Conservation (phyloP, 2,113 vertebrate species). For the Erpornis zantholeuca region DNA sequence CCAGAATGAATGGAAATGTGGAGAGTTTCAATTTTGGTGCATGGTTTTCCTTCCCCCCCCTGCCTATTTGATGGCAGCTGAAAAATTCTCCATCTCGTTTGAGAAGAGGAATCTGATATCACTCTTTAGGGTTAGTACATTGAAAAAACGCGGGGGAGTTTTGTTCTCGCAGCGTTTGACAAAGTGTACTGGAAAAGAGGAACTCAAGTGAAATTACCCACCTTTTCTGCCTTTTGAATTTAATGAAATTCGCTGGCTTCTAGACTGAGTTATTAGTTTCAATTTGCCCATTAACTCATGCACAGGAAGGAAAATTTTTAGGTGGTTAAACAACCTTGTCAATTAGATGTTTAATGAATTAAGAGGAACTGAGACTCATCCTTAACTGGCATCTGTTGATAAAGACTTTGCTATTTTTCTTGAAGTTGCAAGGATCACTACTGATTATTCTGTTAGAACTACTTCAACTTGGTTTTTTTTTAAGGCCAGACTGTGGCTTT, state of each 20-base stretch:
- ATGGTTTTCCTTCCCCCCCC: neutral
- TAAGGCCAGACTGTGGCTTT: neutral
- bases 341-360: slow-evolving; percentile 69
- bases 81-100: neutral
- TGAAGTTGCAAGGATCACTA: neutral
- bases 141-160: neutral
- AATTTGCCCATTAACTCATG: slow-evolving; percentile 63
- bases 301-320: slow-evolving; percentile 64
- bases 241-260: slow-evolving; percentile 61
- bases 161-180: neutral
- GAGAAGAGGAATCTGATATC: neutral
- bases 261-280: slow-evolving; percentile 61
- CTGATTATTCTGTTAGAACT: neutral
- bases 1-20: neutral
- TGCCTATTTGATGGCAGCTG: neutral
- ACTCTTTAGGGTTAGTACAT: neutral
- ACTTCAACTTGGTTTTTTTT: neutral
- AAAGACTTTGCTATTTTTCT: slow-evolving; percentile 12
- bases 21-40: neutral
- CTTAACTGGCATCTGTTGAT: slow-evolving; percentile 56
- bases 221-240: slow-evolving; percentile 42
- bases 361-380: slow-evolving; percentile 55
- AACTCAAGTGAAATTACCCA: slow-evolving; percentile 25
- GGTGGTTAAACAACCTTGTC: slow-evolving; percentile 61
- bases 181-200: neutral